Conservation (phyloP, 1,140 invertebrate species). For the Drosophila rufa region DNA sequence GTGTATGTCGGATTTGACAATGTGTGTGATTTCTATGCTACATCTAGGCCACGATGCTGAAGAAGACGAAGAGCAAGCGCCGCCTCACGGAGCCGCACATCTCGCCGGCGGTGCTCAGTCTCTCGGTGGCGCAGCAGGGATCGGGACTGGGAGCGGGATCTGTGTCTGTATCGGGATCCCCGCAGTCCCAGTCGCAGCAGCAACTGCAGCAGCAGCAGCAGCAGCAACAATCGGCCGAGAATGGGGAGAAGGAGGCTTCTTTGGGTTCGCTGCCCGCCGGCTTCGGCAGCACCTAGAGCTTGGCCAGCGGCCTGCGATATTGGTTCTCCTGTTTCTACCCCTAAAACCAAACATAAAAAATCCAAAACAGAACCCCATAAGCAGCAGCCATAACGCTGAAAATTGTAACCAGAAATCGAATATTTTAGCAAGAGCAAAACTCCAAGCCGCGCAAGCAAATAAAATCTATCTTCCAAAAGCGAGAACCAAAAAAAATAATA, state of each 20-base stretch:
- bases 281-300: conserved; percentile 81
- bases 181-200: conserved; percentile 51
- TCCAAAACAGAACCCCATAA: conserved; percentile 14
- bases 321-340: conserved; percentile 84
- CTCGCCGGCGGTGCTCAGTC: conserved; percentile 86
- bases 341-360: conserved; percentile 40
- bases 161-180: conserved; percentile 20
- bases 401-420: conserved; percentile 29
- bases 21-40: conserved; percentile 78
- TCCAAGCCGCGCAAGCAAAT: conserved; percentile 38
- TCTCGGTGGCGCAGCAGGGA: conserved; percentile 40
- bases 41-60: conserved; percentile 89
- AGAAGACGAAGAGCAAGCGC: conserved; percentile 96
- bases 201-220: conserved; percentile 58
- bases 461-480: conserved; percentile 32
- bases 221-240: conserved; percentile 68
- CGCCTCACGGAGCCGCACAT: conserved; percentile 94
- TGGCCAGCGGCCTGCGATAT: conserved; percentile 79
- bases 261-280: conserved; percentile 39
- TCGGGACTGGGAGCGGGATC: conserved; percentile 1
- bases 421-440: conserved; percentile 33
- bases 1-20: conserved; percentile 75
- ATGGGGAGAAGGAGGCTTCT: conserved; percentile 76
- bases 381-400: conserved; percentile 10
- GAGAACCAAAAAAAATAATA: conserved; percentile 18